phyloP scores from a whole-genome alignment of 2,113 vertebrate genomes.

The Protomyctophum bolini region DNA sequence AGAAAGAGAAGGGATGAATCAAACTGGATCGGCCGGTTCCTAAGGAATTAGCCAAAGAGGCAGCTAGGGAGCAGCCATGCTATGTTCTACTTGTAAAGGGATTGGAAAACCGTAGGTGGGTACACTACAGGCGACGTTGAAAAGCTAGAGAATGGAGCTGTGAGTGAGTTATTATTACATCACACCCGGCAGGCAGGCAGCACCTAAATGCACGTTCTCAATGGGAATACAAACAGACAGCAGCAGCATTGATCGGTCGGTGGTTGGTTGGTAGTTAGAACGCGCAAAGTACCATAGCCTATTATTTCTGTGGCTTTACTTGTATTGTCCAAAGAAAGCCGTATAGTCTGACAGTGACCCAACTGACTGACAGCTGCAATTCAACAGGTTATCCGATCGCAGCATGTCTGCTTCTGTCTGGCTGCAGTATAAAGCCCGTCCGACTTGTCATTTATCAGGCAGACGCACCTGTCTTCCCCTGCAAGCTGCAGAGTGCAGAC shows the following conservation, averaged over 20 bases:
- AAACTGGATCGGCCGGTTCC: conserved; percentile 99
- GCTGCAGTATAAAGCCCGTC: conserved; percentile 50
- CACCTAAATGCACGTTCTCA: too few relatives aligned
- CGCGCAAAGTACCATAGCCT: too few relatives aligned
- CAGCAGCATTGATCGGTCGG: too few relatives aligned
- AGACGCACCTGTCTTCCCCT: conserved; percentile 67
- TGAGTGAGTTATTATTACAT: conserved; percentile 18
- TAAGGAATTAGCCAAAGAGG: conserved; percentile 84
- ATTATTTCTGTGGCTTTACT: too few relatives aligned
- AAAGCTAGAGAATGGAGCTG: conserved; percentile 33
- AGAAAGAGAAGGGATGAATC: conserved; percentile 76
- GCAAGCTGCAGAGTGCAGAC: conserved; percentile 54
- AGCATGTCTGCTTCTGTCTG: conserved; percentile 66
- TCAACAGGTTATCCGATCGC: conserved; percentile 88
- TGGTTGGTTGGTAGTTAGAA: too few relatives aligned
- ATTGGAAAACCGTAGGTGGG: conserved; percentile 71
- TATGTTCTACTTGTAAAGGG: conserved; percentile 71
- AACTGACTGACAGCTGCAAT: conserved; percentile 14
- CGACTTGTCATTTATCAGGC: conserved; percentile 58
- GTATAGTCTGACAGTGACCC: too few relatives aligned
- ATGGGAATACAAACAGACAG: too few relatives aligned
- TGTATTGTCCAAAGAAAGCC: too few relatives aligned
- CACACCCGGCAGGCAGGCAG: conserved; percentile 22
- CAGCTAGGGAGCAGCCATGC: conserved; percentile 74
- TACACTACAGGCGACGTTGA: conserved; percentile 52